These are phyloP conservation scores for Agapornis roseicollis DNA, from an alignment of 2,113 vertebrate species.

Conservation along the genomic window DNA sequence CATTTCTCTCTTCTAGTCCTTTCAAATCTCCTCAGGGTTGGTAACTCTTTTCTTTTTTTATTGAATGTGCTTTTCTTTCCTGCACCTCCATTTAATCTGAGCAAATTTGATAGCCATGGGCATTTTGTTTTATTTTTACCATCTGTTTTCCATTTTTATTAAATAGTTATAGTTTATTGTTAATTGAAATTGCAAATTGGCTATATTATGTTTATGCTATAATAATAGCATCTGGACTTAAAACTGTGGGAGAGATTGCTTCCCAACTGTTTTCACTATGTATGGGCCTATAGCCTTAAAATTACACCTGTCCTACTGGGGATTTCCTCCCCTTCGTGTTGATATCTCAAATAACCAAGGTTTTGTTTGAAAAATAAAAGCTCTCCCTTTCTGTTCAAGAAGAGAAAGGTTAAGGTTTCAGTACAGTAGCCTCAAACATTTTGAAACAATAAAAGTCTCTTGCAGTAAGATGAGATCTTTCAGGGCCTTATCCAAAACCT, in stretches of 20 bases:
- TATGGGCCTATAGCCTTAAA: not conserved
- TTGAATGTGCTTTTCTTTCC: not conserved
- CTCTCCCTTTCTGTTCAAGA: not conserved
- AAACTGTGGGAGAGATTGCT: slow-evolving; percentile 39
- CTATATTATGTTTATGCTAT: slow-evolving; percentile 38
- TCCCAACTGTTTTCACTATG: slow-evolving; percentile 3
- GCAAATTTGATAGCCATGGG: slow-evolving; percentile 30
- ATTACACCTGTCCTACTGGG: not conserved
- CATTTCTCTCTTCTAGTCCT: not conserved
- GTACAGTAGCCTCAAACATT: not conserved
- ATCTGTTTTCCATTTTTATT: slow-evolving; percentile 64
- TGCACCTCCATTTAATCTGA: not conserved
- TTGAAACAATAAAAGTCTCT: not conserved
- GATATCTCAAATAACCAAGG: not conserved
- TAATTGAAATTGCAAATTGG: slow-evolving; percentile 60
- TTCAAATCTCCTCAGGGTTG: not conserved
- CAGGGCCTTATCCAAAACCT: not conserved
- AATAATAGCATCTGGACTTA: slow-evolving; percentile 36
- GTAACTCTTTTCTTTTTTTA: not conserved
- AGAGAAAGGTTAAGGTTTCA: not conserved
- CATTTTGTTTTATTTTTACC: slow-evolving; percentile 48
- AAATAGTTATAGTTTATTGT: slow-evolving; percentile 62
- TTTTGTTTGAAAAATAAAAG: not conserved
- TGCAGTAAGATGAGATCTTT: not conserved
- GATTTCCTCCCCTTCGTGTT: not conserved